phyloP scores from a whole-genome alignment of 2,888 invertebrate species.

The Ecliptopera silaceata region DNA sequence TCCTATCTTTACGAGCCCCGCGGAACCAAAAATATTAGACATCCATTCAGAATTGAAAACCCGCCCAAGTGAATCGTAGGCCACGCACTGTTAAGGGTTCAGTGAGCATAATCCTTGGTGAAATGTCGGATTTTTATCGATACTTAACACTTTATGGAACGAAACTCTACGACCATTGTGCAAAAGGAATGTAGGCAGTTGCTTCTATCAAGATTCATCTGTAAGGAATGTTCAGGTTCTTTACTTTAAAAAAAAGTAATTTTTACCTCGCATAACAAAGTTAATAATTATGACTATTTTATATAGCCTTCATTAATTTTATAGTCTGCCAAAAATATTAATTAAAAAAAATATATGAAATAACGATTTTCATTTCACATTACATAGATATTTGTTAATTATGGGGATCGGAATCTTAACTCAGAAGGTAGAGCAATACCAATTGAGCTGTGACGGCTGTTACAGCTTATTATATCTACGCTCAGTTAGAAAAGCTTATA shows the following conservation, averaged over 20 bases:
- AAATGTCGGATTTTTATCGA: background rate
- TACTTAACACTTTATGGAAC: background rate
- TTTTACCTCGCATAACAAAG: background rate
- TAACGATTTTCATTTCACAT: too few relatives aligned
- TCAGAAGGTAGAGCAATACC: too few relatives aligned
- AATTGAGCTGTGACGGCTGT: too few relatives aligned
- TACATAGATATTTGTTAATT: too few relatives aligned
- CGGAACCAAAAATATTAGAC: slow-evolving; percentile 27
- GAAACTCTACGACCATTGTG: background rate
- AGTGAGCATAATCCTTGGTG: background rate
- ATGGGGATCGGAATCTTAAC: too few relatives aligned
- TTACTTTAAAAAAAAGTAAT: background rate
- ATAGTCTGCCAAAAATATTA: too few relatives aligned
- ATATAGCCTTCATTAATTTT: background rate
- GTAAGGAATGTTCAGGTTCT: slow-evolving; percentile 7
- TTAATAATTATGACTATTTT: background rate
- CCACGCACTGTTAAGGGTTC: background rate
- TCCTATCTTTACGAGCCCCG: slow-evolving; percentile 7
- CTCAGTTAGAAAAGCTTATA: too few relatives aligned
- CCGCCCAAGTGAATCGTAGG: background rate
- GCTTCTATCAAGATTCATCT: slow-evolving; percentile 28
- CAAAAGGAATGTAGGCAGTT: slow-evolving; percentile 28
- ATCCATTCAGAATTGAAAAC: slow-evolving; percentile 24
- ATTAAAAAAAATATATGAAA: too few relatives aligned
- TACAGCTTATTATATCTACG: too few relatives aligned